Evolutionary conservation across 2,888 invertebrate species (phyloP).

Genomic region (Hanleya hanleyi): DNA sequence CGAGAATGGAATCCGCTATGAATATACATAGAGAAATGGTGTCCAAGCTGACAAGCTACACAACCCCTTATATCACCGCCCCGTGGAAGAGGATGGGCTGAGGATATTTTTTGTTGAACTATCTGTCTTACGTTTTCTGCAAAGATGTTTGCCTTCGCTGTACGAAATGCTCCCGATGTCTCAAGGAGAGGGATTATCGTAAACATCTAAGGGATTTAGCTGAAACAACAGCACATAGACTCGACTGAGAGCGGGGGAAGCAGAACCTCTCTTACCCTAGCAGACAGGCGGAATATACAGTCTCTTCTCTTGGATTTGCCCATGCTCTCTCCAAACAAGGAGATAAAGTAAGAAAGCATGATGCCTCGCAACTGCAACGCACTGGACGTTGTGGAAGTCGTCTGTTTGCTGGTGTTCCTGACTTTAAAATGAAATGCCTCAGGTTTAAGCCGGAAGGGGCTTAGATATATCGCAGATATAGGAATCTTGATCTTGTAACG

Average conservation of each 20-base stretch:
- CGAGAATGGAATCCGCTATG: no score
- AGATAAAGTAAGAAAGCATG: slow-evolving; percentile 2
- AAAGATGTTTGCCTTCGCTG: background rate
- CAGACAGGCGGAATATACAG: background rate
- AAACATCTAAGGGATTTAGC: background rate
- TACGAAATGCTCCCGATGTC: background rate
- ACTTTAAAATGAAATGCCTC: background rate
- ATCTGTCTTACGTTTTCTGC: background rate
- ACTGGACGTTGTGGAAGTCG: no score
- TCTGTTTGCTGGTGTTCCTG: background rate
- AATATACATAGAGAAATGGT: no score
- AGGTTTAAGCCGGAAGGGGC: background rate
- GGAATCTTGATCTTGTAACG: no score
- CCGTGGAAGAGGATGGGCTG: no score
- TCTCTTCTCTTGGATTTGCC: background rate
- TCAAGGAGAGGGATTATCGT: slow-evolving; percentile 3
- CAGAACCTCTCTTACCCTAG: background rate
- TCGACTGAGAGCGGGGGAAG: background rate
- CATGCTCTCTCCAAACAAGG: background rate
- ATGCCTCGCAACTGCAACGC: background rate
- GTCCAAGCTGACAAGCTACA: no score
- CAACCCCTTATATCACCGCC: no score
- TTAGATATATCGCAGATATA: no score
- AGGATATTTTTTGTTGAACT: background rate
- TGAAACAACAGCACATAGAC: slow-evolving; percentile 3